Evolutionary conservation across 2,888 invertebrate species (phyloP).

Genomic region (Cetonia aurata): DNA sequence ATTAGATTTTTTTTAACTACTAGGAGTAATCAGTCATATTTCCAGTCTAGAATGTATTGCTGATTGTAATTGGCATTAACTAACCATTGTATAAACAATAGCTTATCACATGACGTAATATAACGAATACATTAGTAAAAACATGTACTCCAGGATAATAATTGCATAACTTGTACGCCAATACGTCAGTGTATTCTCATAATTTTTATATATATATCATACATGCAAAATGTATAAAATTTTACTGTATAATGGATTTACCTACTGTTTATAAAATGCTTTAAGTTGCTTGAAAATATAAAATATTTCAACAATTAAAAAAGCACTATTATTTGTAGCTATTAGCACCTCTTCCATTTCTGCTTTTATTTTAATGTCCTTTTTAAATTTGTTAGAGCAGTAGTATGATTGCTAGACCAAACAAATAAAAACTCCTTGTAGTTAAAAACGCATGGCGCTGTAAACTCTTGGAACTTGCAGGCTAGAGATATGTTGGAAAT

Average conservation of each 20-base stretch:
- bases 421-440: neutral
- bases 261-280: conserved; percentile 41
- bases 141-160: too few relatives aligned
- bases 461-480: neutral
- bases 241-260: conserved; percentile 24
- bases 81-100: too few relatives aligned
- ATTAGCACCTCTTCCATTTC: conserved; percentile 41
- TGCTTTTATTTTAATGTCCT: conserved; percentile 7
- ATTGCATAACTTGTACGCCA: too few relatives aligned
- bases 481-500: neutral
- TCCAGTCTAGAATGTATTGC: too few relatives aligned
- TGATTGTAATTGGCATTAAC: too few relatives aligned
- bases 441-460: neutral
- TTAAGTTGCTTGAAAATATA: conserved; percentile 45
- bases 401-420: conserved; percentile 2
- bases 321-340: conserved; percentile 45
- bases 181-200: too few relatives aligned
- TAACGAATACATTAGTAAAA: too few relatives aligned
- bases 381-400: neutral
- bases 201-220: too few relatives aligned
- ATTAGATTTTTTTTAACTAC: too few relatives aligned
- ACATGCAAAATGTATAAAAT: neutral
- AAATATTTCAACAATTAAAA: conserved; percentile 46
- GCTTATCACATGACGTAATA: too few relatives aligned
- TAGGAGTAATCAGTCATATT: too few relatives aligned